phyloP scores from a whole-genome alignment of 1,140 invertebrate species.

The Centruroides vittatus region DNA sequence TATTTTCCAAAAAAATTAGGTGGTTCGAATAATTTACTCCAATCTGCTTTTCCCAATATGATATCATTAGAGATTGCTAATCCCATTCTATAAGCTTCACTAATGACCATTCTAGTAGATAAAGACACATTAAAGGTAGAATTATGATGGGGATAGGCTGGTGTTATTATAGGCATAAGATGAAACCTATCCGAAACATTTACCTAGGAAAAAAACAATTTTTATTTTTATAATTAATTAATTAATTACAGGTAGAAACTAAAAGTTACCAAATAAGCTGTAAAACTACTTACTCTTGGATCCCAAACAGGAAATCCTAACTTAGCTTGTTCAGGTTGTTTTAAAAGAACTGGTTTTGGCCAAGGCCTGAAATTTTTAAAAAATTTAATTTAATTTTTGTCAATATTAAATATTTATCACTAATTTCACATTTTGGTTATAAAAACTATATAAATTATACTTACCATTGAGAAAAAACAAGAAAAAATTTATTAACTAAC shows the following conservation, averaged over 20 bases:
- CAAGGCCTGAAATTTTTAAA: constrained; percentile 44
- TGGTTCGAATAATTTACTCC: constrained; percentile 89
- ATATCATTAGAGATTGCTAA: constrained; percentile 73
- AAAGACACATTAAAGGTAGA: constrained; percentile 96
- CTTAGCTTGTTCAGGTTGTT: constrained; percentile 66
- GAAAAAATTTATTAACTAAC: constrained; percentile 94
- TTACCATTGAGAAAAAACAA: constrained; percentile 85
- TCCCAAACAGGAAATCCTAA: constrained; percentile 90
- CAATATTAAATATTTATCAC: too few species aligned
- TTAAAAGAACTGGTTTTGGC: constrained; percentile 92
- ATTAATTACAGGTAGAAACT: too few species aligned
- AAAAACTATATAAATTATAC: too few species aligned
- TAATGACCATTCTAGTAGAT: constrained; percentile 84
- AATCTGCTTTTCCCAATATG: constrained; percentile 61
- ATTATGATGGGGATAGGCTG: constrained; percentile 98
- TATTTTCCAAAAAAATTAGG: constrained; percentile 92
- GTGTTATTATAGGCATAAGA: constrained; percentile 99
- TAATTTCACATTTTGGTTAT: too few species aligned
- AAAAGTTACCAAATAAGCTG: too few species aligned
- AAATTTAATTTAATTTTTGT: too few species aligned
- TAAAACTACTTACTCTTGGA: constrained; percentile 45
- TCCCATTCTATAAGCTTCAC: constrained; percentile 73
- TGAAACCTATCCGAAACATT: constrained; percentile 84
- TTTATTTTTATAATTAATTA: too few species aligned
- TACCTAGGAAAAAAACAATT: constrained; percentile 21